Base-by-base conservation (phyloP, 2,113 vertebrate species). In the Pterophyllum scalare region DNA sequence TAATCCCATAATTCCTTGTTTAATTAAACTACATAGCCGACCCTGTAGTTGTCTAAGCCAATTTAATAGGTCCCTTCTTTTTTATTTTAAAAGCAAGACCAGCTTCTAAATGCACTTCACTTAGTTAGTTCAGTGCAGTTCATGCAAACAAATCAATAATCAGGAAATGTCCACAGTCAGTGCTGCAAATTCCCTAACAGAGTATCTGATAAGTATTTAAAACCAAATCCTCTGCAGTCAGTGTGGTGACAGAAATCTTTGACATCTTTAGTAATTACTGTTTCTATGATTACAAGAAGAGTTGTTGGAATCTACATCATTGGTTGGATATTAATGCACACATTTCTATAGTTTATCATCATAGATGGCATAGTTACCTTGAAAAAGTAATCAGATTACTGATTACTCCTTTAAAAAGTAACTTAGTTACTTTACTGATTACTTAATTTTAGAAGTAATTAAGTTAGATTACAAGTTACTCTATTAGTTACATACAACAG, bases 1-100 rank as follows among this genome's bases (percentile, higher is more conserved):
- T 96, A 96, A 96, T 96, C 96, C 94, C 88, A 91, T 96, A 96
- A 96, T 95, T 96, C 96, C 95, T 95, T 95, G 94, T 95, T 96
- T 96, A 95, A 96, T 96, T 95, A 95, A 95, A 96, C 91, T 93
- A 89, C 91, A 89, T 87, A 87, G 93, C 84, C 81, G 78, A 92
- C 93, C 91, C 92, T 87, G 82, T 93, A 64, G 80, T 88, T 87
- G 80, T 92, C 88, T 85, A 83, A 94, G 86, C 65, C 90, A 60
- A 87, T 93, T 91, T 94, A 91, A 93, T 85, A 72, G 82, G 81
- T 81, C 89, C 91, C 89, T 92, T 87, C 64, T 91, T 35, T 85
- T 24, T 64, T 62, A 61, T 72, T 72, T 72, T 33, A 54, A 17
- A 77, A 24, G 33, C 84, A 54, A 26, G 46, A 72, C 14, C n/a